Evolutionary conservation across 2,113 vertebrate genomes (phyloP).

Genomic region (Hydrolagus affinis): DNA sequence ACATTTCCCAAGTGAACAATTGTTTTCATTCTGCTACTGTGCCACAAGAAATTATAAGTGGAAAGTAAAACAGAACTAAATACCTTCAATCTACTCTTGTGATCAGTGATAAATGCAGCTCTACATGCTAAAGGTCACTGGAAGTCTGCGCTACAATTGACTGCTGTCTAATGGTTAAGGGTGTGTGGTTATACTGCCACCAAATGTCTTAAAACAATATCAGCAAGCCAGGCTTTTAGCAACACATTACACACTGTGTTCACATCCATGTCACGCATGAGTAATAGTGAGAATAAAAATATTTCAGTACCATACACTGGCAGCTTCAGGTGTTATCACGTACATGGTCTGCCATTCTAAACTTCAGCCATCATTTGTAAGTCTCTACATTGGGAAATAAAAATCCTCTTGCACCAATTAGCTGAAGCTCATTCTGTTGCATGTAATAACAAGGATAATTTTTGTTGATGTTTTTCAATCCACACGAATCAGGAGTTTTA

Average conservation of each 20-base stretch:
- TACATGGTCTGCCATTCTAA: background rate
- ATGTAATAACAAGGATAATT: background rate
- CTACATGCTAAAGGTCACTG: constrained; percentile 56
- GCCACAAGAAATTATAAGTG: constrained; percentile 63
- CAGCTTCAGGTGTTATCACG: background rate
- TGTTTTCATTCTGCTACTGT: constrained; percentile 66
- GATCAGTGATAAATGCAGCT: constrained; percentile 64
- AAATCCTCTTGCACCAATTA: background rate
- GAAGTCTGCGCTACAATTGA: constrained; percentile 28
- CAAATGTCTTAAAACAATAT: constrained; percentile 35
- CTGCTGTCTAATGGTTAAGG: background rate
- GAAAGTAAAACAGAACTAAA: constrained; percentile 68
- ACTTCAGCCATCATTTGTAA: background rate
- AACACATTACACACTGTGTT: background rate
- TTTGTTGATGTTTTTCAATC: background rate
- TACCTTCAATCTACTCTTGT: constrained; percentile 58
- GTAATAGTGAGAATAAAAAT: background rate
- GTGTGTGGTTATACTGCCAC: constrained; percentile 54
- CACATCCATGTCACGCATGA: background rate
- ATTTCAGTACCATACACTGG: background rate
- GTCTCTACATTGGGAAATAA: background rate
- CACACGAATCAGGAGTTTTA: background rate
- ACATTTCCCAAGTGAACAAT: constrained; percentile 86
- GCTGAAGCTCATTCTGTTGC: background rate
- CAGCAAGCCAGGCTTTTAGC: background rate